phyloP scores from a whole-genome alignment of 2,113 vertebrate genomes.

The Bufo gargarizans region DNA sequence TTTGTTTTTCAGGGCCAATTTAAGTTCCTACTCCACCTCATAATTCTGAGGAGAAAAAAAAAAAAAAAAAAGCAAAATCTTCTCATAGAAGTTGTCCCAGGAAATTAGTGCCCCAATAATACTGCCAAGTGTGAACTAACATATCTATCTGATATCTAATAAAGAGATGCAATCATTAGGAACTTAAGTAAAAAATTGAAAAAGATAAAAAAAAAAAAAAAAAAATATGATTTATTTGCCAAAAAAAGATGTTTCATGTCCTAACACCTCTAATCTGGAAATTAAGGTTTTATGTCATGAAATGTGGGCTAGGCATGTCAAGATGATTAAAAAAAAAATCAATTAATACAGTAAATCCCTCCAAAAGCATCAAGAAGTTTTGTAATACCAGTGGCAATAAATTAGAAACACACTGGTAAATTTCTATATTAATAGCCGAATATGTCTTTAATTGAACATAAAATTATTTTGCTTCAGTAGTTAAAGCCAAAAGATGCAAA shows the following conservation, averaged over 20 bases:
- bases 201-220: not conserved
- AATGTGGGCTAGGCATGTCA: not conserved
- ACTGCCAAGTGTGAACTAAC: not conserved
- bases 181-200: not conserved
- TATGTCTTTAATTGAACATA: not conserved
- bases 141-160: not conserved
- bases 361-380: not conserved
- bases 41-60: no score
- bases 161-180: not conserved
- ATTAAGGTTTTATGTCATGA: not conserved
- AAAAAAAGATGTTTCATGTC: no score
- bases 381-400: not conserved
- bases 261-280: no score
- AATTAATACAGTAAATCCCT: not conserved
- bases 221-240: not conserved
- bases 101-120: not conserved
- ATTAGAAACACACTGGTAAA: not conserved
- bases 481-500: slow-evolving; percentile 45
- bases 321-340: not conserved
- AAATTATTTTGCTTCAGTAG: slow-evolving; percentile 41
- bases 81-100: no score
- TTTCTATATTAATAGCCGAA: not conserved
- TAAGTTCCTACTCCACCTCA: no score
- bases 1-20: no score
- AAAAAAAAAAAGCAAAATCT: no score